A percentile compares a stretch with the other conserved stretches of the same genome.
Conservation (phyloP, 2,113 vertebrate species). For the Vulpes lagopus region DNA sequence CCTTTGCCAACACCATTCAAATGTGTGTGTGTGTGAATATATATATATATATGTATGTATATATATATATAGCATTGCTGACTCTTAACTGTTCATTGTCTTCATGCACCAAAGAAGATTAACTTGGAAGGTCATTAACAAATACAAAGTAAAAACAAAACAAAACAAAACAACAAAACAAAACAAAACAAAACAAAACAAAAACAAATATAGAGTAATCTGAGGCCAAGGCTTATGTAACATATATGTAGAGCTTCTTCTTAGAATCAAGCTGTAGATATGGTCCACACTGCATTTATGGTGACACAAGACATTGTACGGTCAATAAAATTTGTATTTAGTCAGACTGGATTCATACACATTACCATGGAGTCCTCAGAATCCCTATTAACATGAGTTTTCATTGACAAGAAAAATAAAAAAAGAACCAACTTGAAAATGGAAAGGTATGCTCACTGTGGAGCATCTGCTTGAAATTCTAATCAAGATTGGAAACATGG, state of each 20-base stretch:
- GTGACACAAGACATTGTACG: not conserved
- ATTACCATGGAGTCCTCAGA: not conserved
- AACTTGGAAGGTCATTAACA: not conserved
- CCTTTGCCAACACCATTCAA: not conserved
- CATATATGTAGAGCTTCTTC: not conserved
- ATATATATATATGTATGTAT: too few relatives aligned
- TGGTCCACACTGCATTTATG: not conserved
- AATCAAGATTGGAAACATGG: not conserved
- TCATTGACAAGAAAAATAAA: not conserved
- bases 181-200: too few relatives aligned
- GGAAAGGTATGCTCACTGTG: not conserved
- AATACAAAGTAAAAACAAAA: not conserved
- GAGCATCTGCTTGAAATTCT: not conserved
- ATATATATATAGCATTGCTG: not conserved
- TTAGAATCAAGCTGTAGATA: not conserved
- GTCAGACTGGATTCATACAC: not conserved
- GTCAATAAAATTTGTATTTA: not conserved
- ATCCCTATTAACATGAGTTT: not conserved
- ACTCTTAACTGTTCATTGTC: not conserved
- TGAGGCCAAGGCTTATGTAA: not conserved
- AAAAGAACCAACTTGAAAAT: not conserved
- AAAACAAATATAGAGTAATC: not conserved
- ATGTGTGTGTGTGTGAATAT: not conserved
- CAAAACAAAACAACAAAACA: too few relatives aligned
- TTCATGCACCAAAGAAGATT: not conserved